These are phyloP conservation scores for Diprion similis DNA, from an alignment of 1,140 invertebrate genomes.

Conservation along the genomic window DNA sequence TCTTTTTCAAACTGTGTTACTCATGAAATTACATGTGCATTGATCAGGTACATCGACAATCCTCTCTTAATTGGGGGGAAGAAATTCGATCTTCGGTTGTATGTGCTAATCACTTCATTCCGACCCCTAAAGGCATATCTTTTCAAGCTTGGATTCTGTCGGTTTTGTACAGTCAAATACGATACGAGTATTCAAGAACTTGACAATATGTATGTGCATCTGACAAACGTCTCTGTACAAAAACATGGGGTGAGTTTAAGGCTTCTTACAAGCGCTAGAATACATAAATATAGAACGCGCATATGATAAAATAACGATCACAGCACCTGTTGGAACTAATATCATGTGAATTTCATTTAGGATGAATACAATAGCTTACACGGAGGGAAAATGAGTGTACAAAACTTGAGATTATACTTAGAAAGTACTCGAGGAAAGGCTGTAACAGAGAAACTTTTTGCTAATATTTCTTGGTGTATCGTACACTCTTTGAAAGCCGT, in stretches of 20 bases:
- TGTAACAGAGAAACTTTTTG: conserved; percentile 84
- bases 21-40: not conserved
- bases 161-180: conserved; percentile 86
- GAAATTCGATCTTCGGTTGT: conserved; percentile 88
- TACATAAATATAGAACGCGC: not conserved
- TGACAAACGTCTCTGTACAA: conserved; percentile 89
- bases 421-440: conserved; percentile 90
- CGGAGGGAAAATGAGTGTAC: conserved; percentile 93
- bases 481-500: conserved; percentile 85
- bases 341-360: conserved; percentile 54
- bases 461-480: conserved; percentile 89
- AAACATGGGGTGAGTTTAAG: conserved; percentile 77
- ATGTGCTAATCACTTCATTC: conserved; percentile 87
- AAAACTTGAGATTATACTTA: conserved; percentile 89
- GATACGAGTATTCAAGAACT: conserved; percentile 74
- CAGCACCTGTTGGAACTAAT: conserved; percentile 19
- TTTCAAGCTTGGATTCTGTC: conserved; percentile 81
- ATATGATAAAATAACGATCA: too few relatives aligned
- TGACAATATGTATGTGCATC: conserved; percentile 87
- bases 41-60: conserved; percentile 77
- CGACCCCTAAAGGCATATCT: conserved; percentile 81
- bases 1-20: not conserved
- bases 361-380: conserved; percentile 95
- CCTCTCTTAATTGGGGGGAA: conserved; percentile 87
- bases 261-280: conserved; percentile 19